Evolutionary conservation across 2,797 vertebrate species (phyloP), one percentile per base, ranked within the genome.

Genomic region (Decapterus maruadsi): DNA sequence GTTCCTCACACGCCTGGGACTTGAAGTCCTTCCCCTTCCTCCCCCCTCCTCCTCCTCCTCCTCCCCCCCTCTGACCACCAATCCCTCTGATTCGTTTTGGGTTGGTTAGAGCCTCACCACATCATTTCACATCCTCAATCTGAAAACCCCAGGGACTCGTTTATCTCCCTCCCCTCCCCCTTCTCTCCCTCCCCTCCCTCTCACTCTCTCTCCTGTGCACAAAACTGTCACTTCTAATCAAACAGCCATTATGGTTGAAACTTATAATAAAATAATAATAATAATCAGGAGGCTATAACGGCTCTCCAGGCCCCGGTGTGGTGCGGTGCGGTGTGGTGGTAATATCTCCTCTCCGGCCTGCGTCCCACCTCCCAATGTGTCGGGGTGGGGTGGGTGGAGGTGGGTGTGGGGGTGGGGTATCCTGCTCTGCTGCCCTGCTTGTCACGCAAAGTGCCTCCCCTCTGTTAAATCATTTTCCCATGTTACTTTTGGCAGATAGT

Each of bases 51-150:
- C 31, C 31, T 4, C 31, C 31, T 34, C 31, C 4, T 34, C 31
- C 31, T 34, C 31, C 31, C 84, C 74, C 73, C 59, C 55, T 83
- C 88, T 86, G 87, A 90, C 87, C 87, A 89, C 74, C 89, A 90
- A 89, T 89, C 89, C 77, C 43, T 68, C 80, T 78, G 81, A 92
- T 88, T 91, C 74, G 86, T 89, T 89, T 86, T 86, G 85, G 88
- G 84, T 43, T n/a, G 80, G 74, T 86, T 78, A 57, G 73, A 56
- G 86, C 83, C 80, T 85, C 72, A 56, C 61, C 88, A 87, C 87
- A 90, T 87, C 72, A 84, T 85, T 89, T 88, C 84, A 87, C 92
- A 88, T 87, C 80, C 87, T 81, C 88, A 73, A 87, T 88, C 78
- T 85, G 79, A 77, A 80, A 72, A 81, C 87, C 87, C 82, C 74